Evolutionary conservation across 2,888 invertebrate species (phyloP).

Genomic region (Sarcophaga caerulescens): DNA sequence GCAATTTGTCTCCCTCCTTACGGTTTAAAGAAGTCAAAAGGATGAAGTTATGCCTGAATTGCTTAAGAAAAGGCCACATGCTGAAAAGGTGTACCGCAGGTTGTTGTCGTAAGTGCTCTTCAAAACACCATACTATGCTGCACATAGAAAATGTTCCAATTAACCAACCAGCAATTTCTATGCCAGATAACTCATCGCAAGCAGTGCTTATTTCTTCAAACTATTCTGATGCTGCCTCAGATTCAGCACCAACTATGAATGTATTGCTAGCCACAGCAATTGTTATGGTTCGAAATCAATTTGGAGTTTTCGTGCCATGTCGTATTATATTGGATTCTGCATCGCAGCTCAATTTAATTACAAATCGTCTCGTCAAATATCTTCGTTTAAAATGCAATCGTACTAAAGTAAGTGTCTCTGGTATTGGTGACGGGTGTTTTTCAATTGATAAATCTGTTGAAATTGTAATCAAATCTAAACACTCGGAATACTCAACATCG

Average conservation of each 20-base stretch:
- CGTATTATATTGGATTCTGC: too few species aligned
- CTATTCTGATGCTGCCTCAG: too few species aligned
- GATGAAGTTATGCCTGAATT: slow-evolving; percentile 65
- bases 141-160: slow-evolving; percentile 49
- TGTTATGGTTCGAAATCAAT: too few species aligned
- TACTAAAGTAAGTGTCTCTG: slow-evolving; percentile 9
- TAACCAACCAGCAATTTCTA: background rate
- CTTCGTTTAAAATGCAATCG: slow-evolving; percentile 18
- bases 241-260: too few species aligned
- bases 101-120: slow-evolving; percentile 54
- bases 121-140: slow-evolving; percentile 63
- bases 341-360: too few species aligned
- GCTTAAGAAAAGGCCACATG: slow-evolving; percentile 60
- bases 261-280: too few species aligned
- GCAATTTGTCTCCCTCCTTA: slow-evolving; percentile 36
- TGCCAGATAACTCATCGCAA: background rate
- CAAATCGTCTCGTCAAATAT: background rate
- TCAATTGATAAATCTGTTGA: slow-evolving; percentile 17
- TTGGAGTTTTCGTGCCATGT: too few species aligned
- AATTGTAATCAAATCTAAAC: background rate
- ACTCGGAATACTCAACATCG: background rate
- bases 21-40: slow-evolving; percentile 30
- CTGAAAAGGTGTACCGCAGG: slow-evolving; percentile 60
- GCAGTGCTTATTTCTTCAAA: slow-evolving; percentile 27
- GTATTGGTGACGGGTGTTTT: slow-evolving; percentile 8